Evolutionary conservation across 1,140 invertebrate species (phyloP).

Genomic region (Drosophila triauraria): DNA sequence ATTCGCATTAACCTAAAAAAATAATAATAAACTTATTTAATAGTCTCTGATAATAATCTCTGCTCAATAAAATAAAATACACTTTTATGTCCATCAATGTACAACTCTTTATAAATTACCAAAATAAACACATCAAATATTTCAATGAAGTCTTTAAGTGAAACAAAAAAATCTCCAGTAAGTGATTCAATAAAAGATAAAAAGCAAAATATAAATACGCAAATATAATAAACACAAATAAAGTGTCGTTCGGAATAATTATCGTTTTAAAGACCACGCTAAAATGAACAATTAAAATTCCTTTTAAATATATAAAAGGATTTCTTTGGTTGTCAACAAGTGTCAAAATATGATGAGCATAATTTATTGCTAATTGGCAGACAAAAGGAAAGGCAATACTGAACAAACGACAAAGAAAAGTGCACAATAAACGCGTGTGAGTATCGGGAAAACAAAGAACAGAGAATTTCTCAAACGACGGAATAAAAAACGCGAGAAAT

Average conservation of each 20-base stretch:
- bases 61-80: neutral
- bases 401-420: slow-evolving; percentile 39
- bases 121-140: neutral
- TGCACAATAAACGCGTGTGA: slow-evolving; percentile 25
- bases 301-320: neutral
- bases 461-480: slow-evolving; percentile 10
- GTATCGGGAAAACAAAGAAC: slow-evolving; percentile 10
- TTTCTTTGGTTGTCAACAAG: slow-evolving; percentile 37
- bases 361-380: slow-evolving; percentile 22
- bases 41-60: neutral
- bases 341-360: slow-evolving; percentile 39
- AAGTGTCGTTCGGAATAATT: neutral
- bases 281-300: slow-evolving; percentile 27
- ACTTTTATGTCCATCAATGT: neutral
- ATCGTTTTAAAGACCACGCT: neutral
- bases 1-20: neutral
- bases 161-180: neutral
- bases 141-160: neutral
- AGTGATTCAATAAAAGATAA: neutral
- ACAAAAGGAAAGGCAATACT: slow-evolving; percentile 35
- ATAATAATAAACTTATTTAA: neutral
- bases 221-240: neutral
- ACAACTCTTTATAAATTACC: neutral
- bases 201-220: neutral
- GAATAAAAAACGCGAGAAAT: slow-evolving; percentile 11